Conservation (phyloP, 2,113 vertebrate genomes). For the Myiozetetes cayanensis region DNA sequence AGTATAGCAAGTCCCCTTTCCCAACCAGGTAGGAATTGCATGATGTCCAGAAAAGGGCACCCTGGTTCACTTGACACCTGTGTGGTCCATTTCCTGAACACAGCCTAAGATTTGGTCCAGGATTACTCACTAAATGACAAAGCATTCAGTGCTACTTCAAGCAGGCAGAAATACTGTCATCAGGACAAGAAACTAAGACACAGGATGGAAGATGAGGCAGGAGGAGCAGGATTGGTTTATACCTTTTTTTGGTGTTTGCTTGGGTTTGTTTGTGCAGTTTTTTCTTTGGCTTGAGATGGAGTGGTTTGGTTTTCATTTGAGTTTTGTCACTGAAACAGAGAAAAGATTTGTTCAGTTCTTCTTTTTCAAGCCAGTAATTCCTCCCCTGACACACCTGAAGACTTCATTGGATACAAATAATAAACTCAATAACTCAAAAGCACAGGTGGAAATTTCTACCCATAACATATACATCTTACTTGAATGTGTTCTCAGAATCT, state of each 20-base stretch:
- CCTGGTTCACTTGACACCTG: neutral
- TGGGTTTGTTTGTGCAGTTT: neutral
- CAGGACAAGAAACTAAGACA: neutral
- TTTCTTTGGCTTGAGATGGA: neutral
- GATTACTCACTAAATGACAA: neutral
- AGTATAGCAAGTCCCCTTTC: neutral
- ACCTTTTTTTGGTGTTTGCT: neutral
- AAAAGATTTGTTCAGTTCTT: neutral
- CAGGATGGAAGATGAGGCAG: neutral
- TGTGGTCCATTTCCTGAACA: neutral
- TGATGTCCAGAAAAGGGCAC: rapidly evolving
- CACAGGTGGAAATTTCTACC: neutral
- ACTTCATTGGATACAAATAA: neutral
- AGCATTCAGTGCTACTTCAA: neutral
- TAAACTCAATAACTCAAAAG: neutral
- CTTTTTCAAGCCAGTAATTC: neutral
- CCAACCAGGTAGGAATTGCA: neutral
- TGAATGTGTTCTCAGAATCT: neutral
- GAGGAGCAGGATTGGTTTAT: neutral
- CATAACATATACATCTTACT: neutral
- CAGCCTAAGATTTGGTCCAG: neutral
- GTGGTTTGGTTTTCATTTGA: neutral
- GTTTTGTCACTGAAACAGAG: neutral
- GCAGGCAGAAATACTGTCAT: neutral
- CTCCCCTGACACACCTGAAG: neutral